A percentile compares a stretch with the other conserved stretches of the same genome.
Evolutionary conservation across 1,140 invertebrate species (phyloP).

Genomic region (Tribolium madens): DNA sequence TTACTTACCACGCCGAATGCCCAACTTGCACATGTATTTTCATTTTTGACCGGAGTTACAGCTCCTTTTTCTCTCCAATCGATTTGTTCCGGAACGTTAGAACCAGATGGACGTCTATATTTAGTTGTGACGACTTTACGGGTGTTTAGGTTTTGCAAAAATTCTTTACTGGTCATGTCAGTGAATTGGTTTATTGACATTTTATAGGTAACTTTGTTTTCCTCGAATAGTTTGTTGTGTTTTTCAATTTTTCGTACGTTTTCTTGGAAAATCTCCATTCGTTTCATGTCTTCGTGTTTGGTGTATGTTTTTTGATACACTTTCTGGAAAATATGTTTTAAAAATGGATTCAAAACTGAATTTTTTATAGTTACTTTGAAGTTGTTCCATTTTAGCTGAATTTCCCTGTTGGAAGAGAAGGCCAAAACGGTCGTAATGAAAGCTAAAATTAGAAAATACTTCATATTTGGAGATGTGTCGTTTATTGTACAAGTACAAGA

Average conservation of each 20-base stretch:
- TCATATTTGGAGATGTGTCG: neutral
- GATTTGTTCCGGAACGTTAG: slow-evolving; percentile 75
- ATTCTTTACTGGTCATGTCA: slow-evolving; percentile 87
- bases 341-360: neutral
- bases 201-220: slow-evolving; percentile 74
- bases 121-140: neutral
- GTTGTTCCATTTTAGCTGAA: neutral
- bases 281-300: neutral
- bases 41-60: slow-evolving; percentile 93
- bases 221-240: slow-evolving; percentile 80
- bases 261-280: slow-evolving; percentile 84
- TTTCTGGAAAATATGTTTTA: no score
- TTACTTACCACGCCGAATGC: slow-evolving; percentile 81
- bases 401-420: neutral
- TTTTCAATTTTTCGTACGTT: slow-evolving; percentile 84
- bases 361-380: neutral
- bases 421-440: neutral
- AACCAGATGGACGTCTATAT: slow-evolving; percentile 65
- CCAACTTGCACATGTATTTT: slow-evolving; percentile 93
- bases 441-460: neutral
- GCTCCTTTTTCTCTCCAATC: slow-evolving; percentile 89
- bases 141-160: slow-evolving; percentile 76
- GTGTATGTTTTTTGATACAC: neutral
- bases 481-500: neutral
- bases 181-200: slow-evolving; percentile 79